Base-by-base conservation (phyloP, 1,140 invertebrate species). In the Anastrepha obliqua region DNA sequence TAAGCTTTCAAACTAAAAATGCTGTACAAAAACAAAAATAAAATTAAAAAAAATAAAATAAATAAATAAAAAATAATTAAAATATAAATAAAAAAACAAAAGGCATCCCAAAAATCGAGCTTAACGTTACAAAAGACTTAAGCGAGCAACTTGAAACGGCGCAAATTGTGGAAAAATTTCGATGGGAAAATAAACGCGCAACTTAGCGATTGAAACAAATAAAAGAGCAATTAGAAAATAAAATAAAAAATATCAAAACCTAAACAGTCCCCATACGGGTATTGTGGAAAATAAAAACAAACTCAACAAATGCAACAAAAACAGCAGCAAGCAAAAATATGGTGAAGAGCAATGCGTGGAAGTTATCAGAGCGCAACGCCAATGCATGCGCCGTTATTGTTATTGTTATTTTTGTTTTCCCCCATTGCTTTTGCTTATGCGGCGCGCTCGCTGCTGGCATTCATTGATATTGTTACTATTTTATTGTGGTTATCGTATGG, bases 361-460 rank as follows among this genome's bases (percentile, higher is more conserved):
- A 64, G 58, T 86, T 86, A 86, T 86, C 60, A 86, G 85, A 86
- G 85, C 85, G 42, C 39, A 60, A 86, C 58, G 85, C 15, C 60
- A 62, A 55, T 88, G 65, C 85, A 20, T 20, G 47, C 47, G 47
- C 0, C 7, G 44, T 55, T 67, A 47, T 88, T 74, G 47, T 78
- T 81, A 58, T 65, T 87, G 15, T 47, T 55, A 44, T 74, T 44
- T 44, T 74, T 15, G 29, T 29, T 44, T 17, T 81, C 7, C 74
- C n/a, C 74, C 74, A 58, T 81, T 81, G 74, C 47, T 81, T 81
- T 81, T 81, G 74, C 55, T 81, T 81, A 81, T 55, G n/a, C 51
- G n/a, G n/a, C 47, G n/a, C 74, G 47, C 47, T 81, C n/a, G n/a
- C 20, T 81, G n/a, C 20, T 81, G 17, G 74, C n/a, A 81, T 81